Percentiles rank a stretch among this genome's conserved stretches.
phyloP scores from a whole-genome alignment of 2,113 vertebrate species.

The Polypterus bichir region DNA sequence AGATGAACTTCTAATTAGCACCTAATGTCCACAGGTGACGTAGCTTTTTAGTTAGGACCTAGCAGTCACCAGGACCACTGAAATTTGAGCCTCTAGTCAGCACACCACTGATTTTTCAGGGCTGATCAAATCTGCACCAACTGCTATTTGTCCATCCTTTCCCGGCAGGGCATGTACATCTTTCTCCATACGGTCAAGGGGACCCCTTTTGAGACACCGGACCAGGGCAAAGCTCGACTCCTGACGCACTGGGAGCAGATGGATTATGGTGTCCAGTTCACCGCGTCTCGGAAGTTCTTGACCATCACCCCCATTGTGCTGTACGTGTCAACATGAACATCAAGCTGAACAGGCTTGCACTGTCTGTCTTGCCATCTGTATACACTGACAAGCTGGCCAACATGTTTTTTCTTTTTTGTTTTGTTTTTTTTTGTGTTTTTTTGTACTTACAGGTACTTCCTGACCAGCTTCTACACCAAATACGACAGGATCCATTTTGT shows the following conservation, averaged over 20 bases:
- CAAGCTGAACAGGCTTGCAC: rapidly evolving
- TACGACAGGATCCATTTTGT: slow-evolving; percentile 60
- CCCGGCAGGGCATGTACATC: slow-evolving; percentile 84
- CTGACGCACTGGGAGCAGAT: slow-evolving; percentile 97
- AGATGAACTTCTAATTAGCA: too few relatives aligned
- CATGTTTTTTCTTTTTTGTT: too few relatives aligned
- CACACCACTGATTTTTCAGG: too few relatives aligned
- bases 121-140: too few relatives aligned
- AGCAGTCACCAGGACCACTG: too few relatives aligned
- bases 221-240: slow-evolving; percentile 85
- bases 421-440: not conserved
- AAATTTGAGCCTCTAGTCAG: too few relatives aligned
- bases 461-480: slow-evolving; percentile 69
- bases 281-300: slow-evolving; percentile 87
- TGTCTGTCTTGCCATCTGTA: not conserved
- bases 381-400: not conserved
- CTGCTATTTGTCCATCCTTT: not conserved
- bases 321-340: slow-evolving; percentile 49
- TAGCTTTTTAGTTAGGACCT: too few relatives aligned
- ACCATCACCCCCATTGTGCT: slow-evolving; percentile 91
- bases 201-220: slow-evolving; percentile 88
- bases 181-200: slow-evolving; percentile 91
- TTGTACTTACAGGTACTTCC: slow-evolving; percentile 49
- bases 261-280: slow-evolving; percentile 94
- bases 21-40: too few relatives aligned